Evolutionary conservation across 2,888 invertebrate genomes (phyloP).

Genomic region (Caenorhabditis macrosperma): DNA sequence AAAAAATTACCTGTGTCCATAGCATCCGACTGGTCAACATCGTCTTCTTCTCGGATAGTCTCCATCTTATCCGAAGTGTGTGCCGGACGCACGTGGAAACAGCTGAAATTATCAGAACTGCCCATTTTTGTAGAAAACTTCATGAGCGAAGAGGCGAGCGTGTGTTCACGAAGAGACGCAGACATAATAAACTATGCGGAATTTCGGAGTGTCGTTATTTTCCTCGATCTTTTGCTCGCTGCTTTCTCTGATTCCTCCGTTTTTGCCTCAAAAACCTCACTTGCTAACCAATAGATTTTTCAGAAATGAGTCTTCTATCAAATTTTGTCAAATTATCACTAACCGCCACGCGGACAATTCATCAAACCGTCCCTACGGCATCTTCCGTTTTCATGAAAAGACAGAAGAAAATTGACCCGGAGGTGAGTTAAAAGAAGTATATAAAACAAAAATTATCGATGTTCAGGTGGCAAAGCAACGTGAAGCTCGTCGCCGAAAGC

Average conservation of each 20-base stretch:
- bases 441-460: neutral
- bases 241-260: neutral
- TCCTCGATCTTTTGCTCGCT: neutral
- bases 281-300: neutral
- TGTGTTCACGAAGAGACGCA: neutral
- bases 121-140: too few species aligned
- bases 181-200: neutral
- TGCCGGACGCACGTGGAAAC: too few species aligned
- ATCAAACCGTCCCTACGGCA: constrained; percentile 39
- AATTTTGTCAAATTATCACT: constrained; percentile 38
- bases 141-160: neutral
- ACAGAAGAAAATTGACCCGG: constrained; percentile 79
- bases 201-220: constrained; percentile 24
- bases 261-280: constrained; percentile 5
- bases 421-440: constrained; percentile 50
- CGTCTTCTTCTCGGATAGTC: constrained; percentile 17
- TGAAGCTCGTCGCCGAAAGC: constrained; percentile 89
- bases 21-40: neutral
- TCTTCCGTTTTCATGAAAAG: constrained; percentile 76
- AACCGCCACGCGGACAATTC: constrained; percentile 30
- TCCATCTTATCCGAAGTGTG: constrained; percentile 11
- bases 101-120: constrained; percentile 1
- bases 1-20: neutral
- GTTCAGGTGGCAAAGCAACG: constrained; percentile 85
- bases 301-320: constrained; percentile 47